Evolutionary conservation across 2,113 vertebrate genomes (phyloP).

Genomic region (Rousettus leschenaultii): DNA sequence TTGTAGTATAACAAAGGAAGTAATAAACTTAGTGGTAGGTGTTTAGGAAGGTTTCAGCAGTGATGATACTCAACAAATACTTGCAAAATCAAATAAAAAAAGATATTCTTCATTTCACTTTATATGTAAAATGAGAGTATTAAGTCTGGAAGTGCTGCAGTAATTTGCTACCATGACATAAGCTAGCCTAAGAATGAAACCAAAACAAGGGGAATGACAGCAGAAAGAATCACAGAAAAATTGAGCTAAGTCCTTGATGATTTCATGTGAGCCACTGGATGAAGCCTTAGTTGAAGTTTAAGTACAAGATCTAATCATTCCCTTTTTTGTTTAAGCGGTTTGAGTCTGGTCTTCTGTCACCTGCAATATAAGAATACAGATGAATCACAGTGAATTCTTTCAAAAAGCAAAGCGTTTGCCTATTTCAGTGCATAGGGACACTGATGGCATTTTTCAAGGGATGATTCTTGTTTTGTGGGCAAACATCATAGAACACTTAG

Average conservation of each 20-base stretch:
- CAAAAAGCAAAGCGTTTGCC: not conserved
- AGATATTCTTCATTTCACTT: not conserved
- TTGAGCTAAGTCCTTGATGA: not conserved
- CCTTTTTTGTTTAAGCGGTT: not conserved
- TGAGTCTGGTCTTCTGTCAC: conserved; percentile 32
- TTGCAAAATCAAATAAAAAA: not conserved
- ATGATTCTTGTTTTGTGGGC: conserved; percentile 2
- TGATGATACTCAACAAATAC: not conserved
- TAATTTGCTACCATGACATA: conserved; percentile 32
- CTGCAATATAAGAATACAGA: not conserved
- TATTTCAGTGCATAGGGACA: not conserved
- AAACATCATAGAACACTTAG: not conserved
- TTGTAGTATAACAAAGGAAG: not conserved
- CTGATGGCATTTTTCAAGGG: not conserved
- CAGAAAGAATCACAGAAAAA: not conserved
- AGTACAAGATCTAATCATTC: not conserved
- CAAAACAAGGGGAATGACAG: not conserved
- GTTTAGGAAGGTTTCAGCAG: not conserved
- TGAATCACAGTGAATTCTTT: not conserved
- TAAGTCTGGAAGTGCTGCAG: conserved; percentile 20
- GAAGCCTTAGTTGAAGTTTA: conserved; percentile 20
- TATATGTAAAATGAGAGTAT: not conserved
- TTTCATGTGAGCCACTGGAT: not conserved
- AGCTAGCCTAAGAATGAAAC: not conserved
- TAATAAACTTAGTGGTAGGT: not conserved